Evolutionary conservation across 92 coral and sea anemone genomes (phyloP), one percentile per base, ranked within the genome.

Genomic region (Desmophyllum pertusum): DNA sequence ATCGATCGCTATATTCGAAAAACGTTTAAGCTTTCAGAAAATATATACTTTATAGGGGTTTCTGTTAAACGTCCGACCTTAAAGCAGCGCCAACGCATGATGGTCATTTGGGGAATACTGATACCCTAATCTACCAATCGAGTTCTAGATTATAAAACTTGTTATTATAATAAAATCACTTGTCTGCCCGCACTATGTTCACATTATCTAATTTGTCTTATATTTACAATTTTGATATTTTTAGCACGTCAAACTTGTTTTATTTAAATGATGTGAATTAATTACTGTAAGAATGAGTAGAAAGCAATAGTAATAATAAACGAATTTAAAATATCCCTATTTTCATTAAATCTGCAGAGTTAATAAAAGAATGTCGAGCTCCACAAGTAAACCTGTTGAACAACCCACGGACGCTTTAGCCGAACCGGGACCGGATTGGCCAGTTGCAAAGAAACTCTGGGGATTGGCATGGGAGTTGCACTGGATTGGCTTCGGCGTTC

Each of bases 401-500:
- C 10, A 27, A 21, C 42, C 63, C 43, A 79, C 51, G 11, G 79
- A 81, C 17, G 53, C 84, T 38, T 31, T 76, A 57, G 90, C 95
- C 33, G 95, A 92, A 42, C 95, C 93, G 25, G 93, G 90, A 31
- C 95, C 95, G 2, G 93, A 89, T 23, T 92, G 95, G 95, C 91
- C 95, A 15, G 91, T 83, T 8, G 95, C 95, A 38, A 86, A 72
- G 73, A 73, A 63, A 61, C 76, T 41, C 36, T 92, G 95, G 95
- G 86, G 86, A 23, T 38, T 78, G 63, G 95, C 95, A 40, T 92
- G 95, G 95, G 87, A 90, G 45, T 51, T 90, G 3, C 95, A 92
- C 57, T 92, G 90, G 82, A 83, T 89, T 11, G 93, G 95, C 29
- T 84, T 92, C 23, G 95, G 95, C 6, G 55, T 62, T 38, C 64